Evolutionary conservation across 2,888 invertebrate genomes (phyloP), one percentile per base, ranked within the genome.

Genomic region (Ormyrus thymus): DNA sequence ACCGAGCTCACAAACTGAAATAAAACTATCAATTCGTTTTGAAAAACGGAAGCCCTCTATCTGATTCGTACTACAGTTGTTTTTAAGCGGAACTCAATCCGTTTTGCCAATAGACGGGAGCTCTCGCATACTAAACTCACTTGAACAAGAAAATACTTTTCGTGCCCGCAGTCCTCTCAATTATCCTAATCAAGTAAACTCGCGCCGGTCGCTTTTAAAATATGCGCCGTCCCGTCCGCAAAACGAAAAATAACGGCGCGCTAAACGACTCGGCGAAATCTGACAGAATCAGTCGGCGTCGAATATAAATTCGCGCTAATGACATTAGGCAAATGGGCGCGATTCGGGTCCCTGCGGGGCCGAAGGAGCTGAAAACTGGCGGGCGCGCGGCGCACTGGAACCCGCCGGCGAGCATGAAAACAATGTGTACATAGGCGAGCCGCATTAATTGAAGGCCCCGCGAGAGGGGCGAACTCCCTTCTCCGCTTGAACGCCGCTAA

Each of bases 281-380:
- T 50, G 59, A 59, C 59, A 43, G 43, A 70, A 70, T 70, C 70
- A 50, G 50, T 59, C 48, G 11, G 45, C 66, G 53, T 45, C 45
- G 61, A 51, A 71, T 46, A 61, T 61, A 61, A 70, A 76, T 61
- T 69, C 70, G 43, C 76, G 55, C 59, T 69, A 56, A 69, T 69
- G 62, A 56, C 43, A 73, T 73, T 73, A 80, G 69, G 61, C 73
- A 72, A 72, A 68, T 56, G 13, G 10, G n/a, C 8, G 13, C n/a
- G 7, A n/a, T 8, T 56, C 46, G 45, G 45, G n/a, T 4, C 45
- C 10, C 11, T 15, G 9, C 9, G 6, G 10, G 9, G 61, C 13
- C 13, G 2, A 11, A 43, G 10, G 6, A 46, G 6, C 45, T 1
- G n/a, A 68, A 50, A 68, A 62, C n/a, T 62, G 62, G 11, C 13